Conservation (phyloP, 2,888 invertebrate genomes). For the Lasioglossum vierecki region DNA sequence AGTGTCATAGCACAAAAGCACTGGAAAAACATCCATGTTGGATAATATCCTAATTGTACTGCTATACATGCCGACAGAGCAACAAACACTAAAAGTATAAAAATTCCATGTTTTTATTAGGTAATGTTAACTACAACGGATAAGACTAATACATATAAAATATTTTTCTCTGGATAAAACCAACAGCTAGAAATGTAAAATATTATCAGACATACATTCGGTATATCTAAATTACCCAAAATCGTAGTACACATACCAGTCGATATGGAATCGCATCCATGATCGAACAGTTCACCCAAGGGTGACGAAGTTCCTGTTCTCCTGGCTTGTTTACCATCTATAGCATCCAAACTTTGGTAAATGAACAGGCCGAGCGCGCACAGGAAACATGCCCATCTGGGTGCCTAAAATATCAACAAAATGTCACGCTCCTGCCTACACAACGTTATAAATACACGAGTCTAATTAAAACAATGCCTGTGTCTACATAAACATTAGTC, state of each 20-base stretch:
- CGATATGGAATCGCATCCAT: conserved; percentile 99
- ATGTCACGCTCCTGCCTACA: neutral
- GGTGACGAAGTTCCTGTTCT: conserved; percentile 96
- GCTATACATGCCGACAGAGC: conserved; percentile 98
- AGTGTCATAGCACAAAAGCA: conserved; percentile 97
- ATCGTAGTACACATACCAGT: conserved; percentile 86
- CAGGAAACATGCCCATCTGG: conserved; percentile 95
- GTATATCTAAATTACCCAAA: neutral
- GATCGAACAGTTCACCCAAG: conserved; percentile 99
- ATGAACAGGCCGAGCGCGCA: conserved; percentile 97
- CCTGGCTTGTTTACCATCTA: conserved; percentile 99
- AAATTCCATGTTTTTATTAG: conserved; percentile 12
- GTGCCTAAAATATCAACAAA: conserved; percentile 86
- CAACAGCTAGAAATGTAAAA: neutral
- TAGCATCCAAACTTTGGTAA: conserved; percentile 99
- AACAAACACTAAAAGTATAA: conserved; percentile 91
- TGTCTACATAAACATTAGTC: neutral
- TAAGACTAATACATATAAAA: neutral
- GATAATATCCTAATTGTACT: conserved; percentile 95
- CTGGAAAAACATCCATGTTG: conserved; percentile 97
- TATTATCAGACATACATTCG: neutral
- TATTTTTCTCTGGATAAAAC: neutral
- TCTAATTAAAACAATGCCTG: neutral
- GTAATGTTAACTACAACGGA: neutral
- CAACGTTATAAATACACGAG: neutral